Evolutionary conservation across 2,888 invertebrate species (phyloP).

Genomic region (Stomorhina lunata): DNA sequence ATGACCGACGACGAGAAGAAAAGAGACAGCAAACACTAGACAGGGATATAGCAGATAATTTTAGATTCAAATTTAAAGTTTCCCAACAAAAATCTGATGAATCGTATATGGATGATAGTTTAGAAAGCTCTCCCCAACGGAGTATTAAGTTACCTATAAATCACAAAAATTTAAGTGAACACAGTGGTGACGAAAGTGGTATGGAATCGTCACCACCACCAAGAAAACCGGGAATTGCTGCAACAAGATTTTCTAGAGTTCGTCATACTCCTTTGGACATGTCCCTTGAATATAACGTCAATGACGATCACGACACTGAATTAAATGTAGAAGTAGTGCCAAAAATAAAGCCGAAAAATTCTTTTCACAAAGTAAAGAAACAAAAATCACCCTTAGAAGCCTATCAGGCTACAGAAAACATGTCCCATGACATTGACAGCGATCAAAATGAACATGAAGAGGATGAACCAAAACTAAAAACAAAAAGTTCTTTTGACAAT

Average conservation of each 20-base stretch:
- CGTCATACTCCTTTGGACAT: constrained; percentile 68
- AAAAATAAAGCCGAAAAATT: background rate
- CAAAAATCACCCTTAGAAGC: constrained; percentile 2
- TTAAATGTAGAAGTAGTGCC: constrained; percentile 43
- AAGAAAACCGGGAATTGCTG: constrained; percentile 71
- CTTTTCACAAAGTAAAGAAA: background rate
- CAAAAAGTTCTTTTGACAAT: background rate
- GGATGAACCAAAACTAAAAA: background rate
- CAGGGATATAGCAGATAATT: constrained; percentile 72
- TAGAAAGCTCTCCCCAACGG: background rate
- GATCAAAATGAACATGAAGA: too few relatives aligned
- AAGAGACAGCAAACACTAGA: constrained; percentile 70
- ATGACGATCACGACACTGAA: constrained; percentile 56
- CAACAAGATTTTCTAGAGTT: constrained; percentile 72
- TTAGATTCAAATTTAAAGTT: constrained; percentile 72
- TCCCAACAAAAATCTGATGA: constrained; percentile 70
- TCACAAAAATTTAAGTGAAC: constrained; percentile 65
- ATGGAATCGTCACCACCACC: constrained; percentile 71
- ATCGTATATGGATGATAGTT: constrained; percentile 45
- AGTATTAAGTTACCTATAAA: background rate
- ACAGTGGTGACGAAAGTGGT: constrained; percentile 74
- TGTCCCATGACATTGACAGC: too few relatives aligned
- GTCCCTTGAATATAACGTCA: constrained; percentile 66
- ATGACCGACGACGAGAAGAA: constrained; percentile 71
- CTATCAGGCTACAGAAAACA: too few relatives aligned